A percentile compares a stretch with the other conserved stretches of the same genome.
Conservation (phyloP, 2,113 vertebrate genomes). For the Tragelaphus scriptus region DNA sequence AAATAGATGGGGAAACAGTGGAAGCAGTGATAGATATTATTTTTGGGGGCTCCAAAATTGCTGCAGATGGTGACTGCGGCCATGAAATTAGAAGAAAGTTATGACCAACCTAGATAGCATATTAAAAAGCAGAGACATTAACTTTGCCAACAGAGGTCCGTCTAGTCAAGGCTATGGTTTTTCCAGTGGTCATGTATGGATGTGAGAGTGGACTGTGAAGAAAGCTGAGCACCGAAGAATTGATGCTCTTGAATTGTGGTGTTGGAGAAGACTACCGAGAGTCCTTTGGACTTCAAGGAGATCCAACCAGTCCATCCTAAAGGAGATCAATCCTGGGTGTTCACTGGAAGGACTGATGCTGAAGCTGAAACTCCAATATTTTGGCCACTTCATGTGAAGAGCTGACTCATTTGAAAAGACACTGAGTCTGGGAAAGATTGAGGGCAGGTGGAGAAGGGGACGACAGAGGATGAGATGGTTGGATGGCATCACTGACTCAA, state of each 20-base stretch:
- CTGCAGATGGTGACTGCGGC: neutral
- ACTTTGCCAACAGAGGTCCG: neutral
- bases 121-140: neutral
- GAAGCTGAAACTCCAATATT: neutral
- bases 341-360: neutral
- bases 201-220: neutral
- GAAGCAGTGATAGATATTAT: neutral
- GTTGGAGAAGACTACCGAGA: neutral
- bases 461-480: neutral
- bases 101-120: neutral
- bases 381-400: neutral
- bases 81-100: neutral
- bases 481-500: neutral
- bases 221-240: fast-evolving
- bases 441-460: neutral
- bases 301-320: neutral
- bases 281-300: neutral
- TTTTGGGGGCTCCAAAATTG: fast-evolving
- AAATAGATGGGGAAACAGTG: neutral
- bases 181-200: neutral
- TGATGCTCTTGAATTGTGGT: neutral
- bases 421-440: neutral
- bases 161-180: neutral
- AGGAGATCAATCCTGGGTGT: neutral
- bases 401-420: neutral